Conservation (phyloP, 2,113 vertebrate genomes). For the Climacteris rufus region DNA sequence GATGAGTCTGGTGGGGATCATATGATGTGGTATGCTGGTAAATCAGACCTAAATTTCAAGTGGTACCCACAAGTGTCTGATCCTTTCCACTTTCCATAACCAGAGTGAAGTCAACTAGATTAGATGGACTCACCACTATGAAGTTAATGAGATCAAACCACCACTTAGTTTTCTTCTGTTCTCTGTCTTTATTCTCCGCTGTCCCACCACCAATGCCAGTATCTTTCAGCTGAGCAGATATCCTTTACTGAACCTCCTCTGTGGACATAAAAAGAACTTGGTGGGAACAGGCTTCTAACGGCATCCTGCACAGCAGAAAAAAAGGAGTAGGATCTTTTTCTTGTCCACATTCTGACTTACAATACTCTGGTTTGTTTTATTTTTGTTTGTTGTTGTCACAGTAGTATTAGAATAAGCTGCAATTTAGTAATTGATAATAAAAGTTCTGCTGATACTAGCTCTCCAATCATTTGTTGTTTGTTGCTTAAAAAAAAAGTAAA, state of each 20-base stretch:
- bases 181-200: background rate
- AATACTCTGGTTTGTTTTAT: background rate
- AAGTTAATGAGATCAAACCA: background rate
- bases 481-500: background rate
- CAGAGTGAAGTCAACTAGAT: background rate
- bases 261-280: background rate
- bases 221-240: background rate
- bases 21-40: background rate
- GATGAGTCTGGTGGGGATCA: background rate
- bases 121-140: background rate
- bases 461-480: background rate
- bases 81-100: background rate
- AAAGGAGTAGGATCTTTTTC: background rate
- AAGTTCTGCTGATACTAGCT: background rate
- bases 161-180: background rate
- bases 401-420: background rate
- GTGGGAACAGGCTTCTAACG: background rate
- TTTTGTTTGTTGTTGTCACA: background rate
- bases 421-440: background rate
- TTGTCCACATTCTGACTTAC: background rate
- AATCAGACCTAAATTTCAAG: background rate
- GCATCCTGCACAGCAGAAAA: background rate
- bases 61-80: background rate
- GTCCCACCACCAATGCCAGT: background rate
- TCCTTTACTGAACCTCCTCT: background rate